phyloP scores from a whole-genome alignment of 2,797 vertebrate genomes.

The Gymnothorax javanicus region DNA sequence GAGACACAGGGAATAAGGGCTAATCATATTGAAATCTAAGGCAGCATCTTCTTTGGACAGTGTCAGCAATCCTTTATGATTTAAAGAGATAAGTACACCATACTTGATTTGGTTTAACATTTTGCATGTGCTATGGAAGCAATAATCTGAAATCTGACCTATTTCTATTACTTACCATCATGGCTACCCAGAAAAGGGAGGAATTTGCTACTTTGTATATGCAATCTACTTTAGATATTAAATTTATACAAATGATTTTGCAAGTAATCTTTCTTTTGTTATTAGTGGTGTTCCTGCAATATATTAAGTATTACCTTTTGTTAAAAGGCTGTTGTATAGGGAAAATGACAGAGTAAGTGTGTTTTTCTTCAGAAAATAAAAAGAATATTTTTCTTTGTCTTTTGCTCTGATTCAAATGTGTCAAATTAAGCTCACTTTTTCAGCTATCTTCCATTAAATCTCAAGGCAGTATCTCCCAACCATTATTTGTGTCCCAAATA shows the following conservation, averaged over 20 bases:
- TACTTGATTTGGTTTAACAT: conserved; percentile 35
- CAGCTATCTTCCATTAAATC: not conserved
- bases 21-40: conserved; percentile 45
- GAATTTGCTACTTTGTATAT: conserved; percentile 89
- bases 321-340: conserved; percentile 85
- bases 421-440: not conserved
- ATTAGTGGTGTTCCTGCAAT: conserved; percentile 70
- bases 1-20: conserved; percentile 46
- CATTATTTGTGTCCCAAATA: not conserved
- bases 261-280: conserved; percentile 83
- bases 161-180: conserved; percentile 65
- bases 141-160: conserved; percentile 64
- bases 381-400: conserved; percentile 21
- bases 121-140: conserved; percentile 72
- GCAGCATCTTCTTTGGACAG: conserved; percentile 53
- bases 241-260: conserved; percentile 90
- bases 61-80: not conserved
- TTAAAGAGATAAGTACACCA: not conserved
- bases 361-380: conserved; percentile 70
- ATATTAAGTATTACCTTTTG: conserved; percentile 84
- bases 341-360: conserved; percentile 89
- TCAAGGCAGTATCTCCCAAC: not conserved
- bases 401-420: not conserved
- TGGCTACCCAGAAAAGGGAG: conserved; percentile 70
- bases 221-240: conserved; percentile 94